Percentiles rank a stretch among this genome's conserved stretches.
Conservation (phyloP, 2,797 vertebrate genomes). For the Sebastes nivosus region DNA sequence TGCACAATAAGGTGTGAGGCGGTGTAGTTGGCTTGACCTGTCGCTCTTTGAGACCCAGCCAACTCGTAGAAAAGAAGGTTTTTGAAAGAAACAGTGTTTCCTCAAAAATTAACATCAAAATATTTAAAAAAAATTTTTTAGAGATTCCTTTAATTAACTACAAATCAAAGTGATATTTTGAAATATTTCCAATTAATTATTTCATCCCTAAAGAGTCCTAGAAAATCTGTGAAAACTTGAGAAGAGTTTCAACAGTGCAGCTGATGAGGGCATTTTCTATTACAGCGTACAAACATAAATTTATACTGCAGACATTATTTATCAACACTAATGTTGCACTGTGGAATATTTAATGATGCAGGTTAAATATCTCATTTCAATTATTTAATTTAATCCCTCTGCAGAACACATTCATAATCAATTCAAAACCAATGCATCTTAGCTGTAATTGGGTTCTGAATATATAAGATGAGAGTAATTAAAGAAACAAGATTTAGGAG, state of each 20-base stretch:
- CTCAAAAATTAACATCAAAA: neutral
- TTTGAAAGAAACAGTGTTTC: neutral
- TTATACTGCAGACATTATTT: constrained; percentile 5
- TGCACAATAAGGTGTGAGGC: constrained; percentile 45
- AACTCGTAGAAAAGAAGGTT: constrained; percentile 2
- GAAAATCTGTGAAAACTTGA: neutral
- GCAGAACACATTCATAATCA: constrained; percentile 42
- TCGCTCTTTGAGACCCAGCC: constrained; percentile 6
- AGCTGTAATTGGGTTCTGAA: constrained; percentile 52
- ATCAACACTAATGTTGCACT: neutral
- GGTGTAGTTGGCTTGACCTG: constrained; percentile 18
- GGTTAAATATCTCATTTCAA: constrained; percentile 34
- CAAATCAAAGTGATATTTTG: constrained; percentile 1
- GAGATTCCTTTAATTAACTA: neutral
- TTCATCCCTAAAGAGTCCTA: neutral
- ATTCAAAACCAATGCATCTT: constrained; percentile 49
- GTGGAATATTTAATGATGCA: constrained; percentile 18
- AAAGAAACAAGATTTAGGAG: constrained; percentile 47
- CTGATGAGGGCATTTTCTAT: neutral
- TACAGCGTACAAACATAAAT: neutral
- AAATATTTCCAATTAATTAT: neutral
- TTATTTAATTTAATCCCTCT: constrained; percentile 27
- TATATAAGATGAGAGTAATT: constrained; percentile 63
- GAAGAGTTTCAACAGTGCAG: neutral
- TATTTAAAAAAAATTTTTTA: neutral